Evolutionary conservation across 2,888 invertebrate genomes (phyloP).

Genomic region (Stenotaenia linearis): DNA sequence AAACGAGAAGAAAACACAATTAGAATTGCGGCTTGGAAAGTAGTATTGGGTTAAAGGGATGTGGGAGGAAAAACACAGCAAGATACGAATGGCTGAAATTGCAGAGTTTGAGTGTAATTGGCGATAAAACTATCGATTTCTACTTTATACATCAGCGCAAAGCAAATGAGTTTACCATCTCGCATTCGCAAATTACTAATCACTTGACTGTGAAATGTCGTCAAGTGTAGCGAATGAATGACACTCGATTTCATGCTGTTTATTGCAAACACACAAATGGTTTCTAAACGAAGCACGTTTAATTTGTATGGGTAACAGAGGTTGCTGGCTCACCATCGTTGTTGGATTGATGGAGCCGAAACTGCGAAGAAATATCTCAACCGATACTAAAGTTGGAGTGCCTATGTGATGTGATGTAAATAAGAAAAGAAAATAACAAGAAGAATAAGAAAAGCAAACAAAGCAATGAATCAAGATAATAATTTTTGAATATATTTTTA

Average conservation of each 20-base stretch:
- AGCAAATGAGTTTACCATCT: not conserved
- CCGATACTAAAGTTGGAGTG: conserved; percentile 39
- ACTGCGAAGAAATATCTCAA: conserved; percentile 41
- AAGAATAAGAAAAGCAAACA: not conserved
- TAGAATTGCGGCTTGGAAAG: not conserved
- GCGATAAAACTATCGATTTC: not conserved
- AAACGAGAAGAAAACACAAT: not conserved
- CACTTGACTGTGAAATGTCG: not conserved
- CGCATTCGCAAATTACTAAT: not conserved
- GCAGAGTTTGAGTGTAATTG: not conserved
- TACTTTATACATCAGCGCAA: not conserved
- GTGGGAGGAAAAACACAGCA: too few species aligned
- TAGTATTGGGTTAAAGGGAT: too few species aligned
- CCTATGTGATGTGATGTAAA: conserved; percentile 34
- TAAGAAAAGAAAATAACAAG: not conserved
- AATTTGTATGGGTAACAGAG: too few species aligned
- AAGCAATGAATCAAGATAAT: not conserved
- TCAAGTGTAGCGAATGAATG: too few species aligned
- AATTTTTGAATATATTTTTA: too few species aligned
- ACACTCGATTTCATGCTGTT: too few species aligned
- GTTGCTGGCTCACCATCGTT: conserved; percentile 40
- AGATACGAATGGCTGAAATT: not conserved
- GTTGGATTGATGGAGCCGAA: conserved; percentile 42
- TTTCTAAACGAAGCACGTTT: too few species aligned
- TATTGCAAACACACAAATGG: too few species aligned